Evolutionary conservation across 2,888 invertebrate genomes (phyloP), one percentile per base, ranked within the genome.

Genomic region (Labia minor): DNA sequence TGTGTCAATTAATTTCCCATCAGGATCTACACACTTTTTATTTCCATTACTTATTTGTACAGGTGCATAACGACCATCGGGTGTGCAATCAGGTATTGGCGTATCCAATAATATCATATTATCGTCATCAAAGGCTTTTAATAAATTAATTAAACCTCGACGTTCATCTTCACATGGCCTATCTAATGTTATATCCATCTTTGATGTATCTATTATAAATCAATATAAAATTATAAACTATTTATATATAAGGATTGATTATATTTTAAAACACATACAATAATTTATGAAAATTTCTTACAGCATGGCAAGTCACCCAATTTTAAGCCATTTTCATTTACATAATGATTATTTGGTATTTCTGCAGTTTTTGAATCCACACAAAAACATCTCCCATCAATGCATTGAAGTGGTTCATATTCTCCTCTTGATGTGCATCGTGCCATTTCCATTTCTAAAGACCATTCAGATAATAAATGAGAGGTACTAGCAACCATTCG

Each of bases 371-470:
- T 69, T 0, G 73, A 72, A 71, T 86, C 77, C 8, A 87, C 84
- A 73, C 89, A 89, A 69, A 83, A 79, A 72, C 88, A 88, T 49
- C 71, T 72, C 21, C 80, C 80, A 1, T 77, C 78, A 1, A 85
- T 76, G 72, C 88, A 88, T 72, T 89, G 89, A 8, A 89, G 74
- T 0, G 82, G 79, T 75, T 87, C 85, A 76, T 83, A 89, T 72
- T 84, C 83, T 0, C 89, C 89, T 71, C 86, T 84, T 0, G 82
- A 74, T 0, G 83, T 78, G 73, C 89, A 90, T 2, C 86, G 80
- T 1, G 85, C 81, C 1, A 80, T 78, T 0, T 76, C 70, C 0
- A 79, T 76, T 0, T 80, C 80, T 14, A 73, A 75, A 0, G 75
- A 74, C 1, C 81, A 74, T 4, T 78, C 76, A 1, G 74, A 74